A percentile compares a stretch with the other conserved stretches of the same genome.
Conservation (phyloP, 2,888 invertebrate species). For the Mactromeris polynyma region DNA sequence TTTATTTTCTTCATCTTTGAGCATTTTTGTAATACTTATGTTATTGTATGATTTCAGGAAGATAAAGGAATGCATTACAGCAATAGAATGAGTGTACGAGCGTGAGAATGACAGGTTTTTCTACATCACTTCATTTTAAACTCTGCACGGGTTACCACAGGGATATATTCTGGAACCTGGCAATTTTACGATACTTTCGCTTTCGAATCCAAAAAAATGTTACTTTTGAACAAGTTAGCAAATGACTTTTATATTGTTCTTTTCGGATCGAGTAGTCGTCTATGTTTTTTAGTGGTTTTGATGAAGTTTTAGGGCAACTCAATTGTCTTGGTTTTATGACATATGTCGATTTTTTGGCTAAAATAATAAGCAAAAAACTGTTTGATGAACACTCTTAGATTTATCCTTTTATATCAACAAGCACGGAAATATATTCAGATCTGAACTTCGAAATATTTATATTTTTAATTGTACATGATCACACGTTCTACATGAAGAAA, state of each 20-base stretch:
- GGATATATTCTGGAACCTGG: neutral
- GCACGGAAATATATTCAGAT: too few relatives aligned
- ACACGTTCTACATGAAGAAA: neutral
- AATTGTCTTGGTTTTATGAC: too few relatives aligned
- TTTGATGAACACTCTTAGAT: too few relatives aligned
- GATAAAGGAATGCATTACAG: neutral
- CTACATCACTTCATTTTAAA: conserved; percentile 6
- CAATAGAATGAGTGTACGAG: neutral
- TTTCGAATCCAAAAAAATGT: neutral
- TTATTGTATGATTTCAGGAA: neutral
- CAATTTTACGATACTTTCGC: neutral
- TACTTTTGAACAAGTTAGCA: neutral
- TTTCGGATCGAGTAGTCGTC: neutral
- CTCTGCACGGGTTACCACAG: neutral
- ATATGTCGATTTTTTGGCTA: too few relatives aligned
- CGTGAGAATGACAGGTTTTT: neutral
- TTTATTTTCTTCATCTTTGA: too few relatives aligned
- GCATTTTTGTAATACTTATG: neutral
- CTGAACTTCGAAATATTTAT: too few relatives aligned
- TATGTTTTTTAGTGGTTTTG: too few relatives aligned
- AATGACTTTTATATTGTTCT: neutral
- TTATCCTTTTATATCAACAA: too few relatives aligned
- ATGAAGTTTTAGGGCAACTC: too few relatives aligned
- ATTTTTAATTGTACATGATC: too few relatives aligned
- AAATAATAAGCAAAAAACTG: too few relatives aligned